Base-by-base conservation (phyloP, 2,888 invertebrate genomes). In the Orchesellides sinensis region DNA sequence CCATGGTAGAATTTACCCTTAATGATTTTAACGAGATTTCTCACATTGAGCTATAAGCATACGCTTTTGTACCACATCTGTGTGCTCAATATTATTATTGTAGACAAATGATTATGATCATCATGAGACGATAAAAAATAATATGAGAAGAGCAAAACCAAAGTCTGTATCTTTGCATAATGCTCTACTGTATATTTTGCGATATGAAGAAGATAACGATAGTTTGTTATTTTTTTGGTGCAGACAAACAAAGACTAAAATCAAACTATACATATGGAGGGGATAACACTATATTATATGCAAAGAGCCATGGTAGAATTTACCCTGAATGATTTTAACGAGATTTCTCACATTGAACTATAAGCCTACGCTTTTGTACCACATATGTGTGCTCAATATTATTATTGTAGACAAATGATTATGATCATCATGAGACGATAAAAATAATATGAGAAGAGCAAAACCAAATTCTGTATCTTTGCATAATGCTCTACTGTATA, bases 11-110 rank as follows among this genome's bases (percentile, higher is more conserved):
- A n/a, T n/a, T n/a, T n/a, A n/a, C n/a, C n/a, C n/a, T n/a, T 49
- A 49, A 63, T 63, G 63, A 65, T 74, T 74, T 74, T 74, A 74
- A 74, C 74, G 74, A 74, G 74, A 73, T 74, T 63, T 74, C 61
- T 63, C 59, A 59, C 8, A 59, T 29, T 23, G n/a, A n/a, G n/a
- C n/a, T 40, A 14, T 40, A 2, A 10, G 10, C 40, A 2, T n/a
- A 40, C n/a, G 14, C 2, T 32, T 6, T 6, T 32, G 10, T 32
- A 6, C 32, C 10, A 6, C 32, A 6, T 32, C 12, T n/a, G 17
- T 59, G 32, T 59, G 59, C 32, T 29, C 29, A 32, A 32, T 59
- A 59, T 59, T 59, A 59, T 59, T 59, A n/a, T n/a, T 12, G 56
- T 23, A 25, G 6, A 29, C 5, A n/a, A n/a, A n/a, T n/a, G n/a